Evolutionary conservation across 2,888 invertebrate species (phyloP), one percentile per base, ranked within the genome.

Genomic region (Allophyes oxyacanthae): DNA sequence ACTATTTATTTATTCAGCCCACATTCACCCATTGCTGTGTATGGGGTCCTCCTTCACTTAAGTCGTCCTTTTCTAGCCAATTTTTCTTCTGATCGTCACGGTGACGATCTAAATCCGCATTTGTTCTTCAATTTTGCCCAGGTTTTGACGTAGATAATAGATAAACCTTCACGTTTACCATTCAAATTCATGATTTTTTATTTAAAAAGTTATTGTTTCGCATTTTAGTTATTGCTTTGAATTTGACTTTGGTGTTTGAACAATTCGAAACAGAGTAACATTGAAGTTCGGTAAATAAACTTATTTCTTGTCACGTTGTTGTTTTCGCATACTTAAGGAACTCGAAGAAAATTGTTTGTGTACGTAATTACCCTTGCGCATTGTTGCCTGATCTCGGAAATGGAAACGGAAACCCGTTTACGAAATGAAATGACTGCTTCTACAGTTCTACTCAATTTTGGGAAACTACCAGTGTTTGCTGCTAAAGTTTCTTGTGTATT

Each of bases 361-460:
- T 80, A 80, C 77, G 73, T 85, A 86, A 87, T 84, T 84, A 85
- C 79, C 81, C 75, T 74, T 68, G 78, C 80, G 80, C 77, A 81
- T 82, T 85, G 82, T 81, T 76, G 76, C 79, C 78, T 80, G 79
- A 82, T 84, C 70, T 81, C 60, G 76, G 79, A 76, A 81, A 83
- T 76, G 79, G 67, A 72, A 82, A 78, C 72, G 78, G 79, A 81
- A 83, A 75, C 77, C 77, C 71, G 75, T 79, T 83, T 72, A 71
- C 73, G 77, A 72, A 76, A 75, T 67, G 70, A 79, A 74, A 65
- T 68, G 58, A 61, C 72, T 46, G 32, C 36, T 55, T 46, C 64
- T 43, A 49, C 53, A 32, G 40, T 55, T 46, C 64, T 43, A 49
- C 53, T 34, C 37, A 59, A 64, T 67, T 70, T 67, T 13, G 42